phyloP scores from a whole-genome alignment of 1,140 invertebrate genomes.

The Artemia franciscana region DNA sequence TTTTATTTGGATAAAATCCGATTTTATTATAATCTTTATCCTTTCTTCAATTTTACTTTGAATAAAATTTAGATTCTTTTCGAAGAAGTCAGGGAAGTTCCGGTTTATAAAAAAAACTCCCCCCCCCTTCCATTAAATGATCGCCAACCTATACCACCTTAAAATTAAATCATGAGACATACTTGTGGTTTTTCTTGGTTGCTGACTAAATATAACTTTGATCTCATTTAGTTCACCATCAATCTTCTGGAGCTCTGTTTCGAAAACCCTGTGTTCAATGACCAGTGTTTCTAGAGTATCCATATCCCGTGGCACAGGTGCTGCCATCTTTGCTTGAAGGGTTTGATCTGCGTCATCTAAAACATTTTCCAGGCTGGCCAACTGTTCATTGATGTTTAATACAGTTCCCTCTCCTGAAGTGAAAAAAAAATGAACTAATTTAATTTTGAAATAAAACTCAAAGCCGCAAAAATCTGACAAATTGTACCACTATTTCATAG shows the following conservation, averaged over 20 bases:
- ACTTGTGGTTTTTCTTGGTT: constrained; percentile 26
- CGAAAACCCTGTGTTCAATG: constrained; percentile 68
- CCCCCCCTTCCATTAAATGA: too few species aligned
- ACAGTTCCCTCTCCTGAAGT: constrained; percentile 27
- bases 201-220: constrained; percentile 53
- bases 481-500: too few species aligned
- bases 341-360: constrained; percentile 63
- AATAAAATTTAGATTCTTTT: too few species aligned
- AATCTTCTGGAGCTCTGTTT: constrained; percentile 36
- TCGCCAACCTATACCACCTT: too few species aligned
- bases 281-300: constrained; percentile 64
- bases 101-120: too few species aligned
- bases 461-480: too few species aligned
- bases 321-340: constrained; percentile 49
- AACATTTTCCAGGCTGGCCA: constrained; percentile 46
- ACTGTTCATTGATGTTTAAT: constrained; percentile 57
- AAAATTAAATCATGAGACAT: not conserved
- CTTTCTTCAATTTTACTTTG: too few species aligned
- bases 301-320: constrained; percentile 55
- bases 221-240: constrained; percentile 56
- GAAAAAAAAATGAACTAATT: too few species aligned
- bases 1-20: too few species aligned
- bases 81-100: too few species aligned
- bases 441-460: too few species aligned
- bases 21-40: too few species aligned